Base-by-base conservation (phyloP, 2,113 vertebrate species). In the Dasypus novemcinctus region DNA sequence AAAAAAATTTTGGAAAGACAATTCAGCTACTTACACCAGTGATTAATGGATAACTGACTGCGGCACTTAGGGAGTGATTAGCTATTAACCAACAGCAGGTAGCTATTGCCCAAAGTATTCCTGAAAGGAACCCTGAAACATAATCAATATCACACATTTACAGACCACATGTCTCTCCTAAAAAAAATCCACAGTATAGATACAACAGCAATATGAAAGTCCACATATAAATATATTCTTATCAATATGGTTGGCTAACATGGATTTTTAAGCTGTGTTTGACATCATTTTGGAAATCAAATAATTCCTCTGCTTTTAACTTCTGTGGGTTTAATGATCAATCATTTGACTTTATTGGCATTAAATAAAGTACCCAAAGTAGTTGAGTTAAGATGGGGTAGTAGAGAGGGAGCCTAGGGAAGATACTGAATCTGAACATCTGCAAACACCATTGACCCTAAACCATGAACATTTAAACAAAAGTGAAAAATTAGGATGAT, bases 31-130 rank as follows among this genome's bases (percentile, higher is more conserved):
- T 99, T 97, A 99, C 99, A 20, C 99, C 98, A 15, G 98, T 99
- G 94, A 99, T 98, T 71, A 99, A 98, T 7, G 99, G 99, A 95
- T 99, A 99, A 83, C 99, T 99, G 97, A 99, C 87, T 10, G 99
- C 98, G 1, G 99, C 97, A 71, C 98, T 99, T 82, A 99, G 98
- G 97, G 99, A 99, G 85, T 98, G 98, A 97, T 99, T 99, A 63
- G 99, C 99, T 82, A 99, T 79, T 97, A 99, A 99, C 99, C 99
- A 99, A 96, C 98, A 99, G 97, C 99, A 99, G 83, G 97, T 99
- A 17, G 98, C 99, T 54, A 98, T 87, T 1, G 98, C 97, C 99
- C 99, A 99, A 94, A 99, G 99, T 38, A 98, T n/a, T 69, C 99
- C 99, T 33, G 99, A 99, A 84, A 98, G 49, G 92, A 99, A 98